Evolutionary conservation across 1,140 invertebrate species (phyloP).

Genomic region (Drosophila pachea): DNA sequence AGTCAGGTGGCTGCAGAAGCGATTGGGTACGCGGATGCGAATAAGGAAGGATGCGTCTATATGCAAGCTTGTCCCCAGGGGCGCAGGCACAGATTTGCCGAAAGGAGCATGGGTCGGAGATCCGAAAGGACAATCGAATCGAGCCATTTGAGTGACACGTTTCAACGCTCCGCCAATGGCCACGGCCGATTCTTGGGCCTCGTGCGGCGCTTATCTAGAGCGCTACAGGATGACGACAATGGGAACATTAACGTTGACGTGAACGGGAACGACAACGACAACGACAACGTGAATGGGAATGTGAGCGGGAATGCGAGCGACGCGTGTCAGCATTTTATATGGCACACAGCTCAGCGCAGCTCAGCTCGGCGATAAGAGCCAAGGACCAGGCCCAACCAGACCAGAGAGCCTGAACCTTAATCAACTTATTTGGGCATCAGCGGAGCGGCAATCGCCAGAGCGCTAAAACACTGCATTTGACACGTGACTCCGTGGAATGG

Average conservation of each 20-base stretch:
- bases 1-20: slow-evolving; percentile 21
- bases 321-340: slow-evolving; percentile 76
- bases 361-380: slow-evolving; percentile 28
- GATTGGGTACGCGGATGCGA: no score
- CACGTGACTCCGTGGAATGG: slow-evolving; percentile 45
- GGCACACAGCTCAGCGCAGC: slow-evolving; percentile 28
- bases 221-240: slow-evolving; percentile 27
- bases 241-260: slow-evolving; percentile 5
- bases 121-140: slow-evolving; percentile 42
- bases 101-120: background rate
- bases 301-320: slow-evolving; percentile 6
- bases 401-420: slow-evolving; percentile 28
- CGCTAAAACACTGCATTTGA: slow-evolving; percentile 50
- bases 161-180: slow-evolving; percentile 46
- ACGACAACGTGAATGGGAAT: slow-evolving; percentile 2
- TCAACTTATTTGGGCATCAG: slow-evolving; percentile 71
- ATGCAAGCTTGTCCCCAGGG: no score
- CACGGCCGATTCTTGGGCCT: slow-evolving; percentile 3
- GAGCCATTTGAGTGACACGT: slow-evolving; percentile 61
- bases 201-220: slow-evolving; percentile 56
- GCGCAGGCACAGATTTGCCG: slow-evolving; percentile 44
- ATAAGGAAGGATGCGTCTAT: no score
- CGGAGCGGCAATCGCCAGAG: slow-evolving; percentile 13
- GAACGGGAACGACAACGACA: slow-evolving; percentile 1
- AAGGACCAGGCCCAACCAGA: slow-evolving; percentile 32